phyloP scores from a whole-genome alignment of 1,140 invertebrate species.

The Delia radicum region DNA sequence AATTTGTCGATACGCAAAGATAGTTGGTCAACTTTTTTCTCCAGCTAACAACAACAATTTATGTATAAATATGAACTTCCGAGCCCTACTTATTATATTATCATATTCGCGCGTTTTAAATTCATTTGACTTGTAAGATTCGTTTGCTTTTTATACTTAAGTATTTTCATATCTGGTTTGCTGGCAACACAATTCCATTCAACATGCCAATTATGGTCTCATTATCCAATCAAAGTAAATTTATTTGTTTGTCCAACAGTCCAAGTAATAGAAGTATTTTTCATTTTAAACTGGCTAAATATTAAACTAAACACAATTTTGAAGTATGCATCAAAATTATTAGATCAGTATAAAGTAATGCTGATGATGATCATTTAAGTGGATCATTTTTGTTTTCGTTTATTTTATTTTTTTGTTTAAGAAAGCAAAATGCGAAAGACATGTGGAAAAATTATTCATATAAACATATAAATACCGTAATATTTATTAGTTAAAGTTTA shows the following conservation, averaged over 20 bases:
- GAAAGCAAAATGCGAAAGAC: neutral
- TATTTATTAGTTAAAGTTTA: no score
- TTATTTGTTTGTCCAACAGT: conserved; percentile 45
- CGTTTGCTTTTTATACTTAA: conserved; percentile 1
- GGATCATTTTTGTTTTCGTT: neutral
- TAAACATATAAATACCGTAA: no score
- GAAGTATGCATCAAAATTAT: neutral
- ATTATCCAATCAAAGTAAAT: conserved; percentile 57
- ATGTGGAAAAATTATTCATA: neutral
- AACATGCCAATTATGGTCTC: conserved; percentile 55
- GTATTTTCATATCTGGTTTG: conserved; percentile 39
- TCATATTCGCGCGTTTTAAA: neutral
- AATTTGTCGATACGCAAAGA: no score
- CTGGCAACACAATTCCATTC: conserved; percentile 56
- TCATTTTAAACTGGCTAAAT: neutral
- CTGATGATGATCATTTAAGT: neutral
- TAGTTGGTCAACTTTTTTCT: no score
- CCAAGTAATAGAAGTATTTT: conserved; percentile 4
- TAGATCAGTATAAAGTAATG: neutral
- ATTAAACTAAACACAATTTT: neutral
- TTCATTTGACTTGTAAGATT: conserved; percentile 6
- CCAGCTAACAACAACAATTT: no score
- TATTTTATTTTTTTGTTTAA: neutral
- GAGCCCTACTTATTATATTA: no score
- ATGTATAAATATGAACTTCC: no score